A percentile compares a stretch with the other conserved stretches of the same genome.
Conservation (phyloP, 2,797 vertebrate genomes). For the Sphaeramia orbicularis region DNA sequence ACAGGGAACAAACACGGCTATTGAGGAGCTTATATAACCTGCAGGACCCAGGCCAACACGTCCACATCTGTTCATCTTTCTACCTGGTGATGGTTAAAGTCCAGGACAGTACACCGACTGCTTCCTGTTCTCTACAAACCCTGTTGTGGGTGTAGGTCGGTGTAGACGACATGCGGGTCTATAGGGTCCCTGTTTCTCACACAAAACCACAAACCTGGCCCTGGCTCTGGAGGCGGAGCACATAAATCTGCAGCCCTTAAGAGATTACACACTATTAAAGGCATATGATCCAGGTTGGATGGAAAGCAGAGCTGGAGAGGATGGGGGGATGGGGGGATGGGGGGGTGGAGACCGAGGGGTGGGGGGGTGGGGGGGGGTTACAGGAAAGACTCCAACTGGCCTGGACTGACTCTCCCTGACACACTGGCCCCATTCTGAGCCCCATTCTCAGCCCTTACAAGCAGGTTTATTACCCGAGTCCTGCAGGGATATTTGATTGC, state of each 20-base stretch:
- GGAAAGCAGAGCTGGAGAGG: constrained; percentile 59
- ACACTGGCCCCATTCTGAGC: constrained; percentile 53
- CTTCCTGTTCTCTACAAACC: constrained; percentile 1
- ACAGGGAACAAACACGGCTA: constrained; percentile 53
- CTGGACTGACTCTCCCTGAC: constrained; percentile 68
- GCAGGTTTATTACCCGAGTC: constrained; percentile 33
- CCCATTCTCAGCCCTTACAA: constrained; percentile 19
- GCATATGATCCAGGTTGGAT: constrained; percentile 69
- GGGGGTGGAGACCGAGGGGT: constrained; percentile 14
- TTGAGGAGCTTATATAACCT: constrained; percentile 61
- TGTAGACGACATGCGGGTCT: constrained; percentile 1
- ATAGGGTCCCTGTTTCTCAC: constrained; percentile 26
- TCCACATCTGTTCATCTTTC: constrained; percentile 64
- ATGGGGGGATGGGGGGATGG: neutral
- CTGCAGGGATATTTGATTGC: constrained; percentile 24
- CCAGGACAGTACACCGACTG: neutral
- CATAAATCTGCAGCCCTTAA: constrained; percentile 68
- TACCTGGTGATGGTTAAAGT: constrained; percentile 57
- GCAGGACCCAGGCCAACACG: constrained; percentile 51
- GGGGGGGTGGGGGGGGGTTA: constrained; percentile 13
- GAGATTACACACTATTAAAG: constrained; percentile 76
- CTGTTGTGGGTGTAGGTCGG: constrained; percentile 1
- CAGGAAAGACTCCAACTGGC: constrained; percentile 59
- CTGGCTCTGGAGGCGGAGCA: constrained; percentile 18
- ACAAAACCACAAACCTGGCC: constrained; percentile 35